Percentiles rank a stretch among this genome's conserved stretches.
These are phyloP conservation scores for Biston stratarius DNA, from an alignment of 2,888 invertebrate genomes.

Conservation along the genomic window DNA sequence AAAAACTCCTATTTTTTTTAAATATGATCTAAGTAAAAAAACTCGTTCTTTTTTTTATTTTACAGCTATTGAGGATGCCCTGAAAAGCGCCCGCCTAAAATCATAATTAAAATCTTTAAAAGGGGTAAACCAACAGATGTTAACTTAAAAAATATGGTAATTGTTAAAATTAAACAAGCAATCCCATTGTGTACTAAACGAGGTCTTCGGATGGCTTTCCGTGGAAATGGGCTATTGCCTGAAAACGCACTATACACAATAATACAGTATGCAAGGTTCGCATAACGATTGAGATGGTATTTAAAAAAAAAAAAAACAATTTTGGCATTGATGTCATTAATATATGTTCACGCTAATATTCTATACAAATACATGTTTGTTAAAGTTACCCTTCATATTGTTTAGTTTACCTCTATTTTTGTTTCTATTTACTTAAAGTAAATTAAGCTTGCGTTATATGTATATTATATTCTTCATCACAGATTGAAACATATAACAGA, in stretches of 20 bases:
- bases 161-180: slow-evolving; percentile 76
- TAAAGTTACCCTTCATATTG: too few species aligned
- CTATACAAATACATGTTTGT: too few species aligned
- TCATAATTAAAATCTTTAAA: slow-evolving; percentile 63
- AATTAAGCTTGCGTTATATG: too few species aligned
- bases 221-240: slow-evolving; percentile 74
- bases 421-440: too few species aligned
- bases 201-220: slow-evolving; percentile 62
- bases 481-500: too few species aligned
- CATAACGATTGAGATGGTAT: background rate
- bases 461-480: too few species aligned
- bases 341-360: too few species aligned
- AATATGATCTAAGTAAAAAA: slow-evolving; percentile 9
- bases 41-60: slow-evolving; percentile 24
- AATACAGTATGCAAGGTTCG: slow-evolving; percentile 29
- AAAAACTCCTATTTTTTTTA: background rate
- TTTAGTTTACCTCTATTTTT: too few species aligned
- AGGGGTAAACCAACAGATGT: slow-evolving; percentile 68
- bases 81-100: slow-evolving; percentile 44
- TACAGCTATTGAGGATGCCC: slow-evolving; percentile 28
- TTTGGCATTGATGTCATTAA: too few species aligned
- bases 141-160: slow-evolving; percentile 73
- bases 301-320: too few species aligned
- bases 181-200: slow-evolving; percentile 71
- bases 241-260: slow-evolving; percentile 71